Evolutionary conservation across 2,888 invertebrate species (phyloP).

Genomic region (Nephrotoma appendiculata): DNA sequence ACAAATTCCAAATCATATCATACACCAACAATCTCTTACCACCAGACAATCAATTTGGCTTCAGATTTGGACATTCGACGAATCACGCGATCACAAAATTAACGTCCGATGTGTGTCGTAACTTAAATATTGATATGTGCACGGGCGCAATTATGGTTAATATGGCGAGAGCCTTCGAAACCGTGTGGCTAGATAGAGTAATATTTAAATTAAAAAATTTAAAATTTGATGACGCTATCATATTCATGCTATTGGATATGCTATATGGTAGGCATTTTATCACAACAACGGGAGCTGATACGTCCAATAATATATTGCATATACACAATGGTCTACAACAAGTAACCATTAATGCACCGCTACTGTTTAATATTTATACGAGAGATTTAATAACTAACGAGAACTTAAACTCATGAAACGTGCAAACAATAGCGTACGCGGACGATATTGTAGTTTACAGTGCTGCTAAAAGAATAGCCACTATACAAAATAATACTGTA

Average conservation of each 20-base stretch:
- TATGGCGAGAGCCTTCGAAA: not conserved
- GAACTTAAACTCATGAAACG: no score
- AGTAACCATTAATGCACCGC: no score
- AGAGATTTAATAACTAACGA: no score
- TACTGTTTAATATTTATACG: no score
- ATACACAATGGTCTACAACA: no score
- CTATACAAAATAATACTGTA: no score
- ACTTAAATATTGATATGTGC: not conserved
- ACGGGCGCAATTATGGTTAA: not conserved
- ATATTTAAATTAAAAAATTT: not conserved
- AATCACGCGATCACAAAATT: not conserved
- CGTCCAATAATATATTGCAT: no score
- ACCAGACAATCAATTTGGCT: no score
- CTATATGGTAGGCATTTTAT: not conserved
- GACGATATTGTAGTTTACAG: no score
- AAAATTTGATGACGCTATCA: not conserved
- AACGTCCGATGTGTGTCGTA: no score
- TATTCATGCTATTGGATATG: not conserved
- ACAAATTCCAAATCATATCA: not conserved
- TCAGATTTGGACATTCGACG: not conserved
- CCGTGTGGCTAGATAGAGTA: not conserved
- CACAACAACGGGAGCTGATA: not conserved
- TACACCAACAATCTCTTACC: not conserved
- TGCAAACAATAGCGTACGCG: no score
- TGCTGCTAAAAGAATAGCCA: no score